Evolutionary conservation across 2,113 vertebrate genomes (phyloP), one percentile per base, ranked within the genome.

Genomic region (Otis tarda): DNA sequence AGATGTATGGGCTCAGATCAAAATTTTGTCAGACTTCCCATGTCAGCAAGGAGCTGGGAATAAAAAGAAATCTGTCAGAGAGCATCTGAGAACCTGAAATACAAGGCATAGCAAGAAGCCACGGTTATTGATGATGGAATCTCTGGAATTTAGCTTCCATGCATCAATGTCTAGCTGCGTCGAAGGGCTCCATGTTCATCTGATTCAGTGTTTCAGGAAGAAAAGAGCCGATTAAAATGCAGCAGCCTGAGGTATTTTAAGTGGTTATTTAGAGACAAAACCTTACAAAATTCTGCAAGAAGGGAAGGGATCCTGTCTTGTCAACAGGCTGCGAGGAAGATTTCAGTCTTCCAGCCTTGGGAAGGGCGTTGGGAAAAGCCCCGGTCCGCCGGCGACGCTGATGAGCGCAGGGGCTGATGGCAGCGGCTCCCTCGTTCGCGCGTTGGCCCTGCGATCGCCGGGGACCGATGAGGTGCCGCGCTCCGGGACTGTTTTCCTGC

Each of bases 361-460:
- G 41, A 31, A 20, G 25, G 41, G 41, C 0, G 0, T 69, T 50
- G 81, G 61, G n/a, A 56, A 84, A 24, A 74, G 49, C 27, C 47
- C 33, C 1, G 8, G 0, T 5, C 71, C 37, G 71, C 9, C 4
- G 8, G 21, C 6, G 12, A 39, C 12, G 52, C 50, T 18, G 31
- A 24, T 83, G 8, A 4, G 16, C 10, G 3, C 1, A 3, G 82
- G 23, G 12, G 6, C 28, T 12, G 4, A 67, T 43, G 11, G 60
- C 65, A 4, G 60, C 0, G 1, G 16, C 60, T 60, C 43, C 70
- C 18, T 7, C 4, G 0, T 9, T 25, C 3, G 1, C 11, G 35
- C 35, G 6, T 0, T 49, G 35, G 39, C 30, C 31, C 39, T n/a
- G 33, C 4, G 8, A 33, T 16, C 45, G 0, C n/a, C 0, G 2